A percentile compares a stretch with the other conserved stretches of the same genome.
Conservation (phyloP, 2,888 invertebrate species). For the Stenoptilia bipunctidactyla region DNA sequence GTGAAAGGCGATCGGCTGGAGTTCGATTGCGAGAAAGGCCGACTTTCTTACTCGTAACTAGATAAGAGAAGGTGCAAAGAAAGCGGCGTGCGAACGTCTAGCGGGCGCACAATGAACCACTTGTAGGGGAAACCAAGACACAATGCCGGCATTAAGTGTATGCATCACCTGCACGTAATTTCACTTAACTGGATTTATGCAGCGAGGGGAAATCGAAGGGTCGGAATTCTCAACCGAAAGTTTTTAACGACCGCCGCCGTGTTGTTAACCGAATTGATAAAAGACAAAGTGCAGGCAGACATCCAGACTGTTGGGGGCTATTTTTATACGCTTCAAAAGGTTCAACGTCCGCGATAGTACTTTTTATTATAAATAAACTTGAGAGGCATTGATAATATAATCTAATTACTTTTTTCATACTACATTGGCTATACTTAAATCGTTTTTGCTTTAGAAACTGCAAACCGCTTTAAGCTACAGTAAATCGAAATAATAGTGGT, state of each 20-base stretch:
- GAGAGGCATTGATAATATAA: slow-evolving; percentile 34
- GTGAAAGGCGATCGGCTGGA: slow-evolving; percentile 49
- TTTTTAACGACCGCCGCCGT: background rate
- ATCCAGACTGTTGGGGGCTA: background rate
- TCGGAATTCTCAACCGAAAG: background rate
- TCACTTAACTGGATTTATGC: slow-evolving; percentile 5
- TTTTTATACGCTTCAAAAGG: slow-evolving; percentile 12
- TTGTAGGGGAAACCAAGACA: slow-evolving; percentile 41
- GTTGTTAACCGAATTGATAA: background rate
- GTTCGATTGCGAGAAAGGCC: slow-evolving; percentile 37
- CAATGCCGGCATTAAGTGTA: slow-evolving; percentile 19
- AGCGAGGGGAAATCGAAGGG: background rate
- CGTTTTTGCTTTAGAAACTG: no score
- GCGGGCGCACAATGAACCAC: slow-evolving; percentile 27
- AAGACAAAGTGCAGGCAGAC: background rate
- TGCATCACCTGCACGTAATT: slow-evolving; percentile 11
- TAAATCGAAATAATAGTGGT: slow-evolving; percentile 3
- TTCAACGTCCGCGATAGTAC: slow-evolving; percentile 43
- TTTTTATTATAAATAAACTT: slow-evolving; percentile 25
- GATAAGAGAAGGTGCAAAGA: slow-evolving; percentile 50
- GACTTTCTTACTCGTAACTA: slow-evolving; percentile 51
- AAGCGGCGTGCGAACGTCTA: slow-evolving; percentile 52
- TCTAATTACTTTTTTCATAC: slow-evolving; percentile 5
- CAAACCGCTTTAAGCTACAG: no score
- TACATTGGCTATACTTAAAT: no score